These are phyloP conservation scores for Palloptera scutellata DNA, from an alignment of 2,888 invertebrate species.

Conservation along the genomic window DNA sequence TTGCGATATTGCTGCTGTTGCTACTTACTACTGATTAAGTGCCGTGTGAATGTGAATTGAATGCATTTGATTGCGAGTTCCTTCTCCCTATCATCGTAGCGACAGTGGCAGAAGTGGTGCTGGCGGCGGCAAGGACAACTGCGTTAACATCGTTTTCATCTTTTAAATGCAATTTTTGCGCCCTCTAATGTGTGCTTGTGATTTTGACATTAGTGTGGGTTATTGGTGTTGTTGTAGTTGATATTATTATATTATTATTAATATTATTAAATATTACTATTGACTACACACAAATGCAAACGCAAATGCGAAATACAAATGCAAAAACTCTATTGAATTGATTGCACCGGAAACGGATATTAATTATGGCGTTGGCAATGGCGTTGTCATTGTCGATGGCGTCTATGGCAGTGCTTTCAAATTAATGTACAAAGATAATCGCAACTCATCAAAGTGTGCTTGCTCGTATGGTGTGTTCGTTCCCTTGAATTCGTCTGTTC, in stretches of 20 bases:
- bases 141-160: not conserved
- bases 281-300: too few species aligned
- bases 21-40: not conserved
- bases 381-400: not conserved
- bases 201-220: too few species aligned
- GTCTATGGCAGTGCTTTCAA: slow-evolving; percentile 9
- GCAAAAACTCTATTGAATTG: not conserved
- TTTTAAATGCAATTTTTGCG: not conserved
- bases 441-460: too few species aligned
- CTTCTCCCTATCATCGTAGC: not conserved
- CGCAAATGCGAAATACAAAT: too few species aligned
- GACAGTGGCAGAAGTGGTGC: not conserved
- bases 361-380: not conserved
- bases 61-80: slow-evolving; percentile 1
- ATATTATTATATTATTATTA: too few species aligned
- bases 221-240: too few species aligned
- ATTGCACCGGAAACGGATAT: slow-evolving; percentile 1
- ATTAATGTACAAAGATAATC: not conserved
- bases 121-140: not conserved
- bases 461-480: too few species aligned
- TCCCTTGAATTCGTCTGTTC: too few species aligned
- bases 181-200: not conserved
- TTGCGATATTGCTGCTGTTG: too few species aligned
- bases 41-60: not conserved
- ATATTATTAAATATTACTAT: too few species aligned